phyloP scores from a whole-genome alignment of 2,888 invertebrate genomes.

The Archaeoteleia sp. region DNA sequence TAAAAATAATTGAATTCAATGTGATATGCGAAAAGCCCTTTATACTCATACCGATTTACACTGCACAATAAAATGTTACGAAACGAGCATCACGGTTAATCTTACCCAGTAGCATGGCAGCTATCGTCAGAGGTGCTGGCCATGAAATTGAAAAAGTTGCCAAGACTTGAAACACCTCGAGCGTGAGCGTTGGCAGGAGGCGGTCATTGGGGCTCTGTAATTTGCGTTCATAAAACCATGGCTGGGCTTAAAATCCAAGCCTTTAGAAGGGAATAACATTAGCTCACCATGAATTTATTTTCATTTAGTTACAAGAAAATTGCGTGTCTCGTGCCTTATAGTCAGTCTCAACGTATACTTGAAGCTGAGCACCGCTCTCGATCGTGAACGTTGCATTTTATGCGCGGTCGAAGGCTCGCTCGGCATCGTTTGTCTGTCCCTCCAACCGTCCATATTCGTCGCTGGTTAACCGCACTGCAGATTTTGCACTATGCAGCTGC shows the following conservation, averaged over 20 bases:
- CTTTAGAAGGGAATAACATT: slow-evolving; percentile 62
- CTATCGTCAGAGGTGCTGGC: slow-evolving; percentile 27
- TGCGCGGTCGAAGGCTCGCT: slow-evolving; percentile 48
- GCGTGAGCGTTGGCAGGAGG: slow-evolving; percentile 37
- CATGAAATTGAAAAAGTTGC: slow-evolving; percentile 45
- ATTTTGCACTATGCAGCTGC: slow-evolving; percentile 27
- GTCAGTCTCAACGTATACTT: slow-evolving; percentile 45
- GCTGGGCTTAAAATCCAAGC: slow-evolving; percentile 54
- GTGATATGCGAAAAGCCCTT: not conserved
- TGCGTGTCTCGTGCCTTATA: slow-evolving; percentile 54
- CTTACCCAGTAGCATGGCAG: slow-evolving; percentile 36
- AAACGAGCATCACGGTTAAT: slow-evolving; percentile 3
- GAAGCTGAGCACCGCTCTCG: slow-evolving; percentile 52
- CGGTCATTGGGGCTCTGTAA: slow-evolving; percentile 70
- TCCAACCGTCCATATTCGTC: slow-evolving; percentile 45
- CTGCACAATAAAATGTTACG: not conserved
- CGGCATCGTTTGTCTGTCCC: slow-evolving; percentile 30
- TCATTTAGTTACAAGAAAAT: slow-evolving; percentile 71
- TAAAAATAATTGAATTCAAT: too few species aligned
- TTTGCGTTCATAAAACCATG: slow-evolving; percentile 72
- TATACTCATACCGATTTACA: not conserved
- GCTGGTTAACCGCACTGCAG: slow-evolving; percentile 37
- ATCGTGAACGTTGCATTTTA: slow-evolving; percentile 61
- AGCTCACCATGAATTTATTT: slow-evolving; percentile 70
- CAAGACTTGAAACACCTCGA: slow-evolving; percentile 45